Base-by-base conservation (phyloP, 2,888 invertebrate genomes). In the Spodoptera littoralis region DNA sequence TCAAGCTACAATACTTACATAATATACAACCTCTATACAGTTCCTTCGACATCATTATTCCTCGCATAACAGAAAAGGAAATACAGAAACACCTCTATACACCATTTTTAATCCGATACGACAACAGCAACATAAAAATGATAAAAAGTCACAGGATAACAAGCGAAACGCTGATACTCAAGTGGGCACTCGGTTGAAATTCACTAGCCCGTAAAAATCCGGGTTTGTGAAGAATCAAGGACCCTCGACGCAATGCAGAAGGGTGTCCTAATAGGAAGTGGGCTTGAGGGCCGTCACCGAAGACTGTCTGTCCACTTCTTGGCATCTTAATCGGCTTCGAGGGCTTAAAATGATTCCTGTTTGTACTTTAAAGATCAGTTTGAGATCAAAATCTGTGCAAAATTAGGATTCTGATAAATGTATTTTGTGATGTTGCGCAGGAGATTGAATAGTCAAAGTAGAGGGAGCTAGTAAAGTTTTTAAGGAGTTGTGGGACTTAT, bases 151-250 rank as follows among this genome's bases (percentile, higher is more conserved):
- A 76, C 82, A 73, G 75, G 60, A 66, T 86, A 86, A 85, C 85
- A 84, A 86, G 84, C 81, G 79, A 80, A 81, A 82, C 81, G 81
- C 82, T 77, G 77, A 74, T 73, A 65, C 71, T 80, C 65, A 65
- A 87, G 86, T 70, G 75, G 73, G 70, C 84, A 85, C 81, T 68
- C 82, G 64, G 84, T 84, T 82, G 86, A 85, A 87, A 88, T 77
- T 86, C 86, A 88, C 84, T 85, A 83, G 82, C 83, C 85, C 87
- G 87, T 87, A 85, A 89, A 88, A 90, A 87, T 88, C 84, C 85
- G 85, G 85, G 85, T 83, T 85, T 84, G 86, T 86, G 86, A 90
- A 85, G 87, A 85, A 87, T 89, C 87, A 80, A 92, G 91, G 63
- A 82, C 73, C 58, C 91, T 92, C 69, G 59, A 83, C 77, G 74